These are phyloP conservation scores for Apodemia hepburni DNA, from an alignment of 2,888 invertebrate genomes.

Conservation along the genomic window DNA sequence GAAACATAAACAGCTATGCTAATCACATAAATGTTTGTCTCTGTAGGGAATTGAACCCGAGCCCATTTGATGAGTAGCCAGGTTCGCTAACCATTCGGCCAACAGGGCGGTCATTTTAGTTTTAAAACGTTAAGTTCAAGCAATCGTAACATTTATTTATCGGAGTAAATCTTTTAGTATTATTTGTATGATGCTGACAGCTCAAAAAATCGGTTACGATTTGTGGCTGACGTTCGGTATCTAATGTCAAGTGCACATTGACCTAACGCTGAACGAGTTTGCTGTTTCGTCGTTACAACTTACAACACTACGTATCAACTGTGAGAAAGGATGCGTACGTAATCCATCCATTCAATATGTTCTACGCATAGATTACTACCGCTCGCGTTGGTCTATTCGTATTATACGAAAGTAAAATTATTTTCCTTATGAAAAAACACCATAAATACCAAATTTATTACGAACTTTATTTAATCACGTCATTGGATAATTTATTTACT, in stretches of 20 bases:
- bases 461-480: no score
- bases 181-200: slow-evolving; percentile 1
- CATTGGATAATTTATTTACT: no score
- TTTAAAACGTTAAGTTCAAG: background rate
- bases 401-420: no score
- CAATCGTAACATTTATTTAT: background rate
- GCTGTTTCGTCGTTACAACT: background rate
- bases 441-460: no score
- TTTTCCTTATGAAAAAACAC: no score
- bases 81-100: no score
- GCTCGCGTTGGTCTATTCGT: background rate
- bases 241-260: slow-evolving; percentile 4
- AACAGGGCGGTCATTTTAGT: no score
- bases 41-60: no score
- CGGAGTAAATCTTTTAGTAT: background rate
- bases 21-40: no score
- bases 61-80: no score
- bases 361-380: background rate
- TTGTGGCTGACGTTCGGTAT: background rate
- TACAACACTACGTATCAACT: slow-evolving; percentile 1
- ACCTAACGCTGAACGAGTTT: slow-evolving; percentile 2
- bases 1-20: no score
- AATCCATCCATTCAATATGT: slow-evolving; percentile 1
- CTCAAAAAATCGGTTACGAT: background rate
- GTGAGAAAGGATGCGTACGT: slow-evolving; percentile 1